Base-by-base conservation (phyloP, 1,140 invertebrate species). In the Drosophila bocki region DNA sequence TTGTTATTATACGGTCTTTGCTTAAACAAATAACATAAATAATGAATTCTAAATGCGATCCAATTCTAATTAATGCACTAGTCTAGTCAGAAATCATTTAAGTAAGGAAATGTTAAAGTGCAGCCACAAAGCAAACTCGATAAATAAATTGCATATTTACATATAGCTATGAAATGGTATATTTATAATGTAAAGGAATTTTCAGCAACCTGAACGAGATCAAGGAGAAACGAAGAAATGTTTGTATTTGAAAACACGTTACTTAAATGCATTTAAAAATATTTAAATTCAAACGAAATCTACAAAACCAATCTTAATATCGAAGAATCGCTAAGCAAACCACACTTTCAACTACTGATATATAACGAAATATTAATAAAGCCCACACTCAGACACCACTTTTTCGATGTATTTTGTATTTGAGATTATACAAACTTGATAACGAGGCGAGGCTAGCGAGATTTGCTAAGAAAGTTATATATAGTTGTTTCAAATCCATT, bases 211-310 rank as follows among this genome's bases (percentile, higher is more conserved):
- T 82, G 82, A 80, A 17, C 48, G 44, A 78, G 64, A 75, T 64
- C 54, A 65, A 85, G 37, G 32, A 83, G 59, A 65, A 70, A 68
- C 37, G 61, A 29, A n/a, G 26, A 71, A 70, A 56, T 65, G 61
- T 84, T 80, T 87, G 65, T 83, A 84, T 85, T 81, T 80, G 71
- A 71, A 80, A 90, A 56, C 81, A 90, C 86, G 85, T 90, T 90
- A 90, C 85, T 90, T 90, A 88, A 90, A 85, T 90, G 85, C 85
- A 90, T 90, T 90, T 90, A 90, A 85, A 39, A 90, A 70, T 70
- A 79, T 76, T 85, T 56, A 39, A 82, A 88, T 78, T 81, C 82
- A 85, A 80, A 47, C 59, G 63, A 78, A 83, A 42, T 82, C 68
- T 72, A 72, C 48, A 61, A 81, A 62, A 54, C 33, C 59, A 61